Percentiles rank a stretch among this genome's conserved stretches.
Evolutionary conservation across 2,113 vertebrate species (phyloP).

Genomic region (Herpailurus yagouaroundi): DNA sequence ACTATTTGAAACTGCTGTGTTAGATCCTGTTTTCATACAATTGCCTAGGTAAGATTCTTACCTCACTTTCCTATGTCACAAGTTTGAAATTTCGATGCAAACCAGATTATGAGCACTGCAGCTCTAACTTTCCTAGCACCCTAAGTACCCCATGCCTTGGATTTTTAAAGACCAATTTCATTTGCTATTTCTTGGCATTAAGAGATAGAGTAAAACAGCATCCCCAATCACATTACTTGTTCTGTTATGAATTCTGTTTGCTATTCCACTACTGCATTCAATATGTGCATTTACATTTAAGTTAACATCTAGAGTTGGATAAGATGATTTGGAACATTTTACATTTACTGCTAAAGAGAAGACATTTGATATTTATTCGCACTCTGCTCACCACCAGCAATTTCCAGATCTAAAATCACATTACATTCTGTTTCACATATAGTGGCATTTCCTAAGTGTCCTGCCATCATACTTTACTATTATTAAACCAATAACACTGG

Average conservation of each 20-base stretch:
- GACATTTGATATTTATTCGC: conserved; percentile 82
- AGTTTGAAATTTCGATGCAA: conserved; percentile 28
- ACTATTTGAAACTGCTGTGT: background rate
- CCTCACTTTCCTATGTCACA: background rate
- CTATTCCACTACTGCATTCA: conserved; percentile 66
- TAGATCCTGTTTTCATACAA: background rate
- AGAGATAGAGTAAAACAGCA: conserved; percentile 55
- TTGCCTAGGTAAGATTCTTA: background rate
- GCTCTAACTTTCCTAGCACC: background rate
- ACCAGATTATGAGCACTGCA: background rate
- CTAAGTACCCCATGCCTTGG: background rate
- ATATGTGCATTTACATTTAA: conserved; percentile 80
- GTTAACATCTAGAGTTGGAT: conserved; percentile 76
- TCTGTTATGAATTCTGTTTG: conserved; percentile 73
- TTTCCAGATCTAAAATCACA: conserved; percentile 77
- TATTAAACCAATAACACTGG: conserved; percentile 70
- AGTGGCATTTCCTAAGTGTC: conserved; percentile 75
- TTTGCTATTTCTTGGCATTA: conserved; percentile 69
- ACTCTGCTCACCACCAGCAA: conserved; percentile 68
- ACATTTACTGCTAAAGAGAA: conserved; percentile 78
- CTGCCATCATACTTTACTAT: conserved; percentile 71
- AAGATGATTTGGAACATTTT: conserved; percentile 75
- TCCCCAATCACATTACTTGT: conserved; percentile 42
- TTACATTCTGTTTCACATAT: conserved; percentile 76
- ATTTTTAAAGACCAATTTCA: conserved; percentile 54